A percentile compares a stretch with the other conserved stretches of the same genome.
These are phyloP conservation scores for Eulithis prunata DNA, from an alignment of 2,888 invertebrate species.

Conservation along the genomic window DNA sequence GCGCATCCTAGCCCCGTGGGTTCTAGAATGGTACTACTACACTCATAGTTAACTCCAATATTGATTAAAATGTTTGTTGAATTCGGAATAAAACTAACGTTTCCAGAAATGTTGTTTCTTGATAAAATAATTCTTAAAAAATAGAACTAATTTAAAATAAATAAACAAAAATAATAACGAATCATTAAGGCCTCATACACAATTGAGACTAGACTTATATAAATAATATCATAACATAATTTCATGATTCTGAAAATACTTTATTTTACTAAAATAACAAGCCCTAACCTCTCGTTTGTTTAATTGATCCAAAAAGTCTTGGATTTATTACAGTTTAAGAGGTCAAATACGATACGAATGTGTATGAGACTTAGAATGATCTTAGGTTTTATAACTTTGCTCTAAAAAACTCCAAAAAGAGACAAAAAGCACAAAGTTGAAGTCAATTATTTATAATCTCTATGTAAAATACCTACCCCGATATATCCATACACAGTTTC, in stretches of 20 bases:
- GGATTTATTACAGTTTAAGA: too few species aligned
- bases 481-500: not conserved
- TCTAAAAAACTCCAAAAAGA: not conserved
- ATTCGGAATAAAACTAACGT: conserved; percentile 24
- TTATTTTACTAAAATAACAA: conserved; percentile 11
- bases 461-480: not conserved
- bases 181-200: conserved; percentile 34
- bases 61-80: conserved; percentile 4
- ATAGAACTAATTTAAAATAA: conserved; percentile 36
- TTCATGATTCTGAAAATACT: conserved; percentile 12
- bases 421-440: not conserved
- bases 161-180: conserved; percentile 38
- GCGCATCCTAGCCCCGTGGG: too few species aligned
- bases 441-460: not conserved
- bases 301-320: too few species aligned
- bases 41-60: not conserved
- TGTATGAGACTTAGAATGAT: conserved; percentile 21
- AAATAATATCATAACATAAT: conserved; percentile 23
- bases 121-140: conserved; percentile 12
- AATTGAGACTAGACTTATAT: conserved; percentile 43
- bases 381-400: not conserved
- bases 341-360: too few species aligned
- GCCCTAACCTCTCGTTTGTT: conserved; percentile 10
- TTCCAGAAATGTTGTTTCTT: not conserved
- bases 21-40: too few species aligned